Base-by-base conservation (phyloP, 2,113 vertebrate genomes). In the Cygnus atratus region DNA sequence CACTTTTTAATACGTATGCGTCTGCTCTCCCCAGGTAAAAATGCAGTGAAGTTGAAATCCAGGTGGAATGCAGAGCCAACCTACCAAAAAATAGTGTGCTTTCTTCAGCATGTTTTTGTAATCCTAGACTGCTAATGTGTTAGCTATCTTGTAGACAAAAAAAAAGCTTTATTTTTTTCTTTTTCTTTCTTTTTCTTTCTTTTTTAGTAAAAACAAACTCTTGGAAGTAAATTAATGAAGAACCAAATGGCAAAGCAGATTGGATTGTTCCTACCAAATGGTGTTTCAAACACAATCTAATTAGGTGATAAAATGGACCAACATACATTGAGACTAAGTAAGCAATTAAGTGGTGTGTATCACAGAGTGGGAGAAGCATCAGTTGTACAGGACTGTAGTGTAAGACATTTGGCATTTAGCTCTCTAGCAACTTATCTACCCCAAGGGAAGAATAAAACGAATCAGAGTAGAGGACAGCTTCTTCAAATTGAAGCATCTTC, bases 241-340 rank as follows among this genome's bases (percentile, higher is more conserved):
- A 93, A 79, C 77, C 95, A 94, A 96, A 95, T 92, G 91, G 96
- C 66, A 97, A 95, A 95, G 92, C 94, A 93, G 92, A 96, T 83
- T 89, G 94, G 67, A 79, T 85, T 95, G 66, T 57, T 90, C 22
- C 57, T 62, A 41, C 94, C 96, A 97, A 96, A 92, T 92, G 81
- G 87, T 71, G 74, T 25, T 91, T 75, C 84, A 91, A 85, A 92
- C 72, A 87, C 77, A 76, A 67, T 80, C 67, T 95, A 91, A 92
- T 96, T 97, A 96, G 91, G 84, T 91, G 70, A 87, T 52, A 91
- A 93, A 95, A 92, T 57, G 87, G 93, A 86, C 77, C 93, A 93
- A 94, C 92, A 79, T 9, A 72, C 15, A 76, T 52, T 67, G 48
- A 92, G 72, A 71, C 43, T 83, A 82, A 92, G 37, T 3, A 90